Base-by-base conservation (phyloP, 2,888 invertebrate species). In the Aleiodes alternator region DNA sequence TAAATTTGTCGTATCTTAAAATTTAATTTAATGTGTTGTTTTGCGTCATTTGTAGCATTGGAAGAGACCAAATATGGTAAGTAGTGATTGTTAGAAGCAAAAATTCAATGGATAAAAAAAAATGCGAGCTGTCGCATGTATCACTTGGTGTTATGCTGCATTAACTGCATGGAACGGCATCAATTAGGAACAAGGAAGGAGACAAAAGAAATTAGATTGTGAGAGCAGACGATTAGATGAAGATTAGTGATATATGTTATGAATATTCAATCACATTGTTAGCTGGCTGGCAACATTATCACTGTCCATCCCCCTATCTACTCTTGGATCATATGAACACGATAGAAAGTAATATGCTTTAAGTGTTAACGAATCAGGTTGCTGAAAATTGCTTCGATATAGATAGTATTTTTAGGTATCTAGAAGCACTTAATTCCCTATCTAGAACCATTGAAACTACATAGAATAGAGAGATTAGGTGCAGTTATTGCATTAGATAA, bases 31-130 rank as follows among this genome's bases (percentile, higher is more conserved):
- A 43, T 43, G 43, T 43, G 83, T 84, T 86, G 81, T 85, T 87
- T 86, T 85, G 82, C 84, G 82, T 84, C 83, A 84, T 83, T 83
- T 82, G 82, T 85, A 90, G 90, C 88, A 85, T 90, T 85, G 90
- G 90, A 89, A 87, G 87, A 81, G 88, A 90, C 81, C 84, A 87
- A 75, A 81, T 90, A 75, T 90, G 90, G 90, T 90, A 89, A 90
- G 90, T 90, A 86, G 57, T 64, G 84, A 82, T 51, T 82, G 81
- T 78, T 78, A 34, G 34, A 34, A 6, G 75, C 23, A 82, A 80
- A 14, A 79, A 80, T 79, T 78, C 76, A 76, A 78, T 79, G 57
- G 66, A n/a, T n/a, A n/a, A 59, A 43, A 64, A 64, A 53, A 76
- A 68, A 73, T 56, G 64, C 69, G 48, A 50, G 56, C 43, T 64